phyloP scores from a whole-genome alignment of 2,113 vertebrate genomes.

The Taurulus bubalis region DNA sequence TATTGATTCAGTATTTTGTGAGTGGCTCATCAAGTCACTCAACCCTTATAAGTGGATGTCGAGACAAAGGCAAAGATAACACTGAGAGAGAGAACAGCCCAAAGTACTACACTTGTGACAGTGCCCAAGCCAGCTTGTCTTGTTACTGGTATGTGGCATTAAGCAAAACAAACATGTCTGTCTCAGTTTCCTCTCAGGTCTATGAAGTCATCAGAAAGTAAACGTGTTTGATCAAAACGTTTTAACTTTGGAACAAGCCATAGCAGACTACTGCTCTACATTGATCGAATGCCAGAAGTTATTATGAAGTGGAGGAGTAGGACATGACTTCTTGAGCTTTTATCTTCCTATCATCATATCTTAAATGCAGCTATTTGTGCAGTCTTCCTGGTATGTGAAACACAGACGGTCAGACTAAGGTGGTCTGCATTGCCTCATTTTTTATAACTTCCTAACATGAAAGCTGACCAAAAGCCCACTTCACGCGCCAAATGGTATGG shows the following conservation, averaged over 20 bases:
- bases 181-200: conserved; percentile 46
- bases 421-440: neutral
- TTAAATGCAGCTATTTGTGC: neutral
- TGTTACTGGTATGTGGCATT: conserved; percentile 65
- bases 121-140: conserved; percentile 56
- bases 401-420: neutral
- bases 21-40: neutral
- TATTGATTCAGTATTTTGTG: neutral
- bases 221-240: conserved; percentile 33
- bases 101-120: neutral
- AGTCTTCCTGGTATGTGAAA: neutral
- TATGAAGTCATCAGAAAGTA: conserved; percentile 42
- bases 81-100: neutral
- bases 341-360: neutral
- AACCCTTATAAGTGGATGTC: neutral
- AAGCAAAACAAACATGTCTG: conserved; percentile 63
- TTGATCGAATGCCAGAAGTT: neutral
- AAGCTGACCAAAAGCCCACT: neutral
- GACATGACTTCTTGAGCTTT: neutral
- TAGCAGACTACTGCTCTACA: neutral
- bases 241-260: neutral
- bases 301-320: neutral
- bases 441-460: conserved; percentile 10
- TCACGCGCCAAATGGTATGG: conserved; percentile 3
- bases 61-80: neutral